Conservation (phyloP, 2,113 vertebrate genomes). For the Dunckerocampus dactyliophorus region DNA sequence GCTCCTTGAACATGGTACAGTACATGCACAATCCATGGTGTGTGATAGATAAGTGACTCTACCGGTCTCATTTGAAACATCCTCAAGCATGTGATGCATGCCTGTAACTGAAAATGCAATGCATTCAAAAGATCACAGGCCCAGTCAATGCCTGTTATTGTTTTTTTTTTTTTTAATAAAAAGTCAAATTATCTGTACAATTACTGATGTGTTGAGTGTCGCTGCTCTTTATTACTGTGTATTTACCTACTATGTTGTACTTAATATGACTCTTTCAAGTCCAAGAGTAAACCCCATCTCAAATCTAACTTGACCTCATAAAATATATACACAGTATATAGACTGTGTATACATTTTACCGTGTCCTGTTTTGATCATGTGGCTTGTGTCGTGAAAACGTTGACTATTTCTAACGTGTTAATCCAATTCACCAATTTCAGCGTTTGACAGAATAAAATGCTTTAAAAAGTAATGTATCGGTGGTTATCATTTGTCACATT, state of each 20-base stretch:
- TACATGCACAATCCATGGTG: conserved; percentile 6
- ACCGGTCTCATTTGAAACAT: conserved; percentile 5
- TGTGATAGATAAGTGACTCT: conserved; percentile 9
- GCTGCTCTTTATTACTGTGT: conserved; percentile 22
- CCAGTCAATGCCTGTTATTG: conserved; percentile 17
- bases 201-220: conserved; percentile 39
- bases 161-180: conserved; percentile 9
- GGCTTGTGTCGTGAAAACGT: conserved; percentile 31
- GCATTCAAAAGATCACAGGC: conserved; percentile 16
- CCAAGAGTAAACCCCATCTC: background rate
- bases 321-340: background rate
- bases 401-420: conserved; percentile 48
- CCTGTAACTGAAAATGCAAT: conserved; percentile 34
- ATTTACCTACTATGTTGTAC: conserved; percentile 13
- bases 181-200: conserved; percentile 35
- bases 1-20: background rate
- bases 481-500: background rate
- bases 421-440: conserved; percentile 45
- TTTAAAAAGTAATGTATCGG: background rate
- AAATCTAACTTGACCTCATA: background rate
- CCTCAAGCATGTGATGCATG: conserved; percentile 51
- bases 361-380: conserved; percentile 21
- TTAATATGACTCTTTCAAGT: background rate
- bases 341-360: conserved; percentile 6
- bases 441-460: conserved; percentile 47